Evolutionary conservation across 2,797 vertebrate genomes (phyloP), one percentile per base, ranked within the genome.

Genomic region (Anomalospiza imberbis): DNA sequence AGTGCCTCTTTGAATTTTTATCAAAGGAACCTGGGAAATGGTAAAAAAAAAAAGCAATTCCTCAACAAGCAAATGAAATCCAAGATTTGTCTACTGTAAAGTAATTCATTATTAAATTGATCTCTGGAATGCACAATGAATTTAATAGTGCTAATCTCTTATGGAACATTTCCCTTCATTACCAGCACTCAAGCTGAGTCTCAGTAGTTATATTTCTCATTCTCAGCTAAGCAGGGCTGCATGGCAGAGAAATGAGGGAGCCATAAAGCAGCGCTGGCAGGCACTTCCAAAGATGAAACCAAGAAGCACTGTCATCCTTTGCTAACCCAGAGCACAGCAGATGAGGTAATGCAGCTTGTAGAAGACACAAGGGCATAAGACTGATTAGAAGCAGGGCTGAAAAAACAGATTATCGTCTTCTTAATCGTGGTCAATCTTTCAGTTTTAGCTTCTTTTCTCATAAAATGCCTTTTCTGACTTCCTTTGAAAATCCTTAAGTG

Each of bases 101-200:
- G 91, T 88, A 96, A 91, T 88, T 97, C 62, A 89, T 70, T 86
- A 58, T 85, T 93, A 74, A 90, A 94, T 63, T 86, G 88, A 93
- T 96, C 60, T 97, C 66, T 91, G 85, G 63, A 89, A 93, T 45
- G 47, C 84, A 77, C 82, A 62, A 70, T 91, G 87, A 77, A 67
- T 95, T 88, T 96, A 91, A 91, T 89, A 88, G 82, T 25, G 5
- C 57, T 80, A 73, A 92, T 93, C 93, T 94, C 93, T 96, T 65
- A 85, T 36, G 79, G 80, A 93, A 96, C 44, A 4, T 93, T 96
- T 91, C 77, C 91, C 81, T 82, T 95, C 85, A 73, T 91, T 94
- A 79, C 83, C 84, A 84, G 92, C 90, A 76, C 87, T 96, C 95
- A 90, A 88, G 91, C 94, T 85, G 94, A 86, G 72, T 48, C 83